Percentiles rank a stretch among this genome's conserved stretches.
These are phyloP conservation scores for Drosophila takahashii DNA, from an alignment of 1,140 invertebrate genomes.

Conservation along the genomic window DNA sequence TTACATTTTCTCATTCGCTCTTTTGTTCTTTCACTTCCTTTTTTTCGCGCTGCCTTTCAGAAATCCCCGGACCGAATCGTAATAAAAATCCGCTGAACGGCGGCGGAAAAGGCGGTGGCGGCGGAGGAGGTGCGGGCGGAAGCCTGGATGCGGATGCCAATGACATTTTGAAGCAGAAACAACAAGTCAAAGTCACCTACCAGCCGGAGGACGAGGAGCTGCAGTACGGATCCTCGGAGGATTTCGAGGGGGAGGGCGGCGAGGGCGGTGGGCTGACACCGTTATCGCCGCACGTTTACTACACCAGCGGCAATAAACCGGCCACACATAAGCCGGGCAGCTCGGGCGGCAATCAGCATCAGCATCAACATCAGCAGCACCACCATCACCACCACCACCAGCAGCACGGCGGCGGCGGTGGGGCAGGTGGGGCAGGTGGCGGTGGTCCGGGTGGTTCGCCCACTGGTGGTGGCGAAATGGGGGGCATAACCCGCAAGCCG, in stretches of 20 bases:
- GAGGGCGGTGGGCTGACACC: conserved; percentile 64
- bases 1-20: conserved; percentile 62
- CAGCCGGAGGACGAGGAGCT: conserved; percentile 84
- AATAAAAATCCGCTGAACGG: conserved; percentile 77
- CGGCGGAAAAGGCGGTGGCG: conserved; percentile 49
- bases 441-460: conserved; percentile 8
- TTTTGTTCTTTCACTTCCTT: conserved; percentile 26
- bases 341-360: conserved; percentile 59
- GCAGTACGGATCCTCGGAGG: conserved; percentile 80
- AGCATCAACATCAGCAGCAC: conserved; percentile 67
- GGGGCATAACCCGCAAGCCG: conserved; percentile 63
- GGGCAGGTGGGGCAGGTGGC: conserved; percentile 7
- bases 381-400: conserved; percentile 66
- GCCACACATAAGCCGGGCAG: conserved; percentile 72
- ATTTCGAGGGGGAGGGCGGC: conserved; percentile 78
- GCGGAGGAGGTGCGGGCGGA: conserved; percentile 24
- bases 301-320: conserved; percentile 76
- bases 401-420: conserved; percentile 16
- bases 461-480: conserved; percentile 17
- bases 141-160: conserved; percentile 79
- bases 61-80: conserved; percentile 86
- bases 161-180: conserved; percentile 84
- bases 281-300: conserved; percentile 81
- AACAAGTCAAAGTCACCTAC: conserved; percentile 84
- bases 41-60: conserved; percentile 70